Conservation (phyloP, 2,888 invertebrate species). For the Drosophila anomalata region DNA sequence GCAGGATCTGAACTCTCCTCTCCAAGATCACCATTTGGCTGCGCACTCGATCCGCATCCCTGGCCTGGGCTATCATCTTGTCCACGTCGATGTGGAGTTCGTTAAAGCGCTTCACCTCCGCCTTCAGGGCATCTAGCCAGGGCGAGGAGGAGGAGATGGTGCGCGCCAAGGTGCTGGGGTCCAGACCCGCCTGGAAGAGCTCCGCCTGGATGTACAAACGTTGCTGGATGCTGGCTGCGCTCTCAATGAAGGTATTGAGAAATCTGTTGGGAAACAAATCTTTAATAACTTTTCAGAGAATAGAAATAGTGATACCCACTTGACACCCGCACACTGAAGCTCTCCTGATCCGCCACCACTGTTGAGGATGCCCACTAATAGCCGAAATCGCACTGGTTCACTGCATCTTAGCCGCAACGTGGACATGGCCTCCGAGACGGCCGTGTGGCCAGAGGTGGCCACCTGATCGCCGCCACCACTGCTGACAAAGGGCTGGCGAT, state of each 20-base stretch:
- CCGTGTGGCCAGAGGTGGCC: constrained; percentile 90
- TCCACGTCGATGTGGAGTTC: constrained; percentile 92
- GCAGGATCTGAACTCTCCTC: constrained; percentile 89
- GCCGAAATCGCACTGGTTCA: constrained; percentile 95
- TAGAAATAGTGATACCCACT: constrained; percentile 66
- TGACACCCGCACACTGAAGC: constrained; percentile 91
- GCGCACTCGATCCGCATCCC: constrained; percentile 89
- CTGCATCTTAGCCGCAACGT: constrained; percentile 94
- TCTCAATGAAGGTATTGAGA: constrained; percentile 92
- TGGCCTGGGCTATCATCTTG: constrained; percentile 88
- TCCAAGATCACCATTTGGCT: constrained; percentile 89
- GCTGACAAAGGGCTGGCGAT: constrained; percentile 84
- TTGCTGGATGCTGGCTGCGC: constrained; percentile 90
- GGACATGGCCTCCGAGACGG: constrained; percentile 95
- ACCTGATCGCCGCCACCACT: constrained; percentile 82
- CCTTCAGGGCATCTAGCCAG: constrained; percentile 87
- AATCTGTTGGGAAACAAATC: constrained; percentile 84
- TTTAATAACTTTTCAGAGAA: not conserved
- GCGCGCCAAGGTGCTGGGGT: constrained; percentile 85
- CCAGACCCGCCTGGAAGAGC: constrained; percentile 92
- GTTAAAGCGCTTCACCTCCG: constrained; percentile 91
- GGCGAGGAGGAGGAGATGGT: constrained; percentile 88
- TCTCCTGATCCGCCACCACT: constrained; percentile 90
- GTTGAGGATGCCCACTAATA: constrained; percentile 94
- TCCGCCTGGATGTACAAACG: constrained; percentile 94